A percentile compares a stretch with the other conserved stretches of the same genome.
These are phyloP conservation scores for Dinomys branickii DNA, from an alignment of 2,113 vertebrate species.

Conservation along the genomic window DNA sequence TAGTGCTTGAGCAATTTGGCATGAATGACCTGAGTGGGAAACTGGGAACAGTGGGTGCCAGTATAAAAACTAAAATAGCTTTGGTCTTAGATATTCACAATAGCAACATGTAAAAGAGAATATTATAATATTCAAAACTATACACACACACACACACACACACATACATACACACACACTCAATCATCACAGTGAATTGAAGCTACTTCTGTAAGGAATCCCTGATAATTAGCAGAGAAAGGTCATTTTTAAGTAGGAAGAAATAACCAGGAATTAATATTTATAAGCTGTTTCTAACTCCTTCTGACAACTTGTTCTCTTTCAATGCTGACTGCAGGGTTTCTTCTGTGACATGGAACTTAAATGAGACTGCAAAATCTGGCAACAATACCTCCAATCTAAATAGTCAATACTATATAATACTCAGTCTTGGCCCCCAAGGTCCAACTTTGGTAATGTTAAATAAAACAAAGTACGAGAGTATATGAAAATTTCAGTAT, in stretches of 20 bases:
- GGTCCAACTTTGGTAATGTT: background rate
- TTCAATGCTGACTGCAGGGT: background rate
- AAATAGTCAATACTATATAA: background rate
- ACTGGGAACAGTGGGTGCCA: background rate
- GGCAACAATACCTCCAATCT: background rate
- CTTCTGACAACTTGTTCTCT: slow-evolving; percentile 53
- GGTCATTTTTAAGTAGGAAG: background rate
- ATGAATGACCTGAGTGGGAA: background rate
- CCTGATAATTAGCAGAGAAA: slow-evolving; percentile 28
- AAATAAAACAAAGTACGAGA: slow-evolving; percentile 2
- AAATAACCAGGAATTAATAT: slow-evolving; percentile 56
- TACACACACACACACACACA: background rate
- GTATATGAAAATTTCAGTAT: slow-evolving; percentile 1
- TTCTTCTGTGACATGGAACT: slow-evolving; percentile 7
- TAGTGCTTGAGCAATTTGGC: background rate
- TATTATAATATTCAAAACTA: background rate
- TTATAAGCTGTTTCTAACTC: slow-evolving; percentile 26
- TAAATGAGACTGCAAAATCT: slow-evolving; percentile 41
- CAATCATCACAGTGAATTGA: background rate
- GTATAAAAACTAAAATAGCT: background rate
- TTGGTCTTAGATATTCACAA: background rate
- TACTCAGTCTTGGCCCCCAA: slow-evolving; percentile 8
- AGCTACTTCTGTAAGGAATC: background rate
- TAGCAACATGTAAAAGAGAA: background rate
- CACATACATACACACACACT: background rate